Conservation (phyloP, 2,797 vertebrate species). For the Labroides dimidiatus region DNA sequence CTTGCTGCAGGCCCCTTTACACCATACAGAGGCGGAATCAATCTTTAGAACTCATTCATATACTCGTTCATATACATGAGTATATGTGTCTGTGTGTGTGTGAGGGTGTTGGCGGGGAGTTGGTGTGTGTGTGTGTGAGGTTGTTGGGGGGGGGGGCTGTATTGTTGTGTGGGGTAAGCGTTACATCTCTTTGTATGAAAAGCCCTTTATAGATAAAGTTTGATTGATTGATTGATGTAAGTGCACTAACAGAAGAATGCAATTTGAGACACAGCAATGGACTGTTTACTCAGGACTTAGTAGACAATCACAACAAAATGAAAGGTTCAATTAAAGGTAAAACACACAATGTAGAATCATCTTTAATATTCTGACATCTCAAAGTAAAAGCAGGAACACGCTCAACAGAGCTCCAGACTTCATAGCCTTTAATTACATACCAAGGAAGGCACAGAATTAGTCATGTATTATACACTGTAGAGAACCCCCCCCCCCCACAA, state of each 20-base stretch:
- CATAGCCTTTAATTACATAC: conserved; percentile 17
- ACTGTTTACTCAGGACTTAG: neutral
- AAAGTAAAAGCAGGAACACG: neutral
- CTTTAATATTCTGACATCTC: neutral
- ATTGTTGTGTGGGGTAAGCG: too few species aligned
- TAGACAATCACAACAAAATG: neutral
- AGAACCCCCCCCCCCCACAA: too few species aligned
- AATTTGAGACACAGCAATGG: too few species aligned
- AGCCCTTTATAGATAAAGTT: too few species aligned
- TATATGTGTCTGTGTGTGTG: too few species aligned
- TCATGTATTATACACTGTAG: neutral
- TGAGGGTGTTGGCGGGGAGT: too few species aligned
- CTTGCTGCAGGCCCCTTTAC: neutral
- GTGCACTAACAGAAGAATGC: too few species aligned
- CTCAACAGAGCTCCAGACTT: neutral
- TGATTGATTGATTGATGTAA: too few species aligned
- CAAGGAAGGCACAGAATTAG: neutral
- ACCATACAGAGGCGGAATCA: neutral
- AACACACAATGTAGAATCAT: neutral
- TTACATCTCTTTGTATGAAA: too few species aligned
- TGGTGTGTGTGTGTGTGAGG: too few species aligned
- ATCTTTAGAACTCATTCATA: neutral
- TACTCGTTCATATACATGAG: too few species aligned
- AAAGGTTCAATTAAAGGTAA: neutral
- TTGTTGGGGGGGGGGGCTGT: too few species aligned